phyloP scores from a whole-genome alignment of 2,888 invertebrate species.

The Labia minor region DNA sequence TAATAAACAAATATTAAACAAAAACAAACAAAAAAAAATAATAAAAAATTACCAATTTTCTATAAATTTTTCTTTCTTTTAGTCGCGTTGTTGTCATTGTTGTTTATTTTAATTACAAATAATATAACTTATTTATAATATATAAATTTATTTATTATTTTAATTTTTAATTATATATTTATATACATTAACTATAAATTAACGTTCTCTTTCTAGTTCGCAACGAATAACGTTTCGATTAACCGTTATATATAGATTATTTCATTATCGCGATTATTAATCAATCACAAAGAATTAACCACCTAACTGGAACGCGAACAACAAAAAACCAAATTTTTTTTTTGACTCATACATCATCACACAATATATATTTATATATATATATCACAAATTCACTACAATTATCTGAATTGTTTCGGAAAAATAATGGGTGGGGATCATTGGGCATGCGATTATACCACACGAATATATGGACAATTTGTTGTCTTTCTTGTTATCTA shows the following conservation, averaged over 20 bases:
- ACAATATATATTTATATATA: background rate
- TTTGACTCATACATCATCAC: background rate
- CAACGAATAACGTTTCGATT: background rate
- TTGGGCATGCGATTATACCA: conserved; percentile 8
- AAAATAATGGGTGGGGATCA: background rate
- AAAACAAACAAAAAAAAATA: too few species aligned
- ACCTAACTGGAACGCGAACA: background rate
- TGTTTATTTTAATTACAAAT: too few species aligned
- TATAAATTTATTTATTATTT: too few species aligned
- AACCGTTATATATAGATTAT: background rate
- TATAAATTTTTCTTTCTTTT: too few species aligned
- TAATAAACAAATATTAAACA: too few species aligned
- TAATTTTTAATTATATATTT: too few species aligned
- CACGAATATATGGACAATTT: background rate
- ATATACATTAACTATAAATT: too few species aligned
- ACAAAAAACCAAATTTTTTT: background rate
- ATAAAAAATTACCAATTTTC: too few species aligned
- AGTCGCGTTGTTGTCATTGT: too few species aligned
- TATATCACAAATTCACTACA: background rate
- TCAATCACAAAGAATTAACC: background rate
- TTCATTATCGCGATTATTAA: background rate
- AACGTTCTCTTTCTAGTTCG: too few species aligned
- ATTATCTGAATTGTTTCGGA: background rate
- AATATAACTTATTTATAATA: too few species aligned
- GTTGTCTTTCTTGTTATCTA: too few species aligned